phyloP scores from a whole-genome alignment of 2,113 vertebrate species.

The Physeter macrocephalus region DNA sequence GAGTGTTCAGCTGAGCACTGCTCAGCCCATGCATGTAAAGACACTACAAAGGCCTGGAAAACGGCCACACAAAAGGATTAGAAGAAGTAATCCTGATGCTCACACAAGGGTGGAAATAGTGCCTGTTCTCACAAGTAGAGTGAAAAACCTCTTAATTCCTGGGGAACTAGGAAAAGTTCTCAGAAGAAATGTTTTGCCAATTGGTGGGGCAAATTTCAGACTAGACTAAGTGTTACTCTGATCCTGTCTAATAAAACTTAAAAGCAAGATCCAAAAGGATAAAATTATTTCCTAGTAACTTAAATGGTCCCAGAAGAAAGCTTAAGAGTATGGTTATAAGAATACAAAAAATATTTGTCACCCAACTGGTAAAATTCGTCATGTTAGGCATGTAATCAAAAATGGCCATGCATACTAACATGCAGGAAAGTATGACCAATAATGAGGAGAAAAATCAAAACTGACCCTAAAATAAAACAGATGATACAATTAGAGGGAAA shows the following conservation, averaged over 20 bases:
- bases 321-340: not conserved
- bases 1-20: not conserved
- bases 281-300: not conserved
- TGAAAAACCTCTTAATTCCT: not conserved
- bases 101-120: not conserved
- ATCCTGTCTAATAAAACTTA: not conserved
- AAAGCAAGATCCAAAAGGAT: not conserved
- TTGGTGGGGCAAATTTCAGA: not conserved
- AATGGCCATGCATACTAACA: not conserved
- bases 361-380: not conserved
- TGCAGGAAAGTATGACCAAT: not conserved
- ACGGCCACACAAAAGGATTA: not conserved
- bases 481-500: not conserved
- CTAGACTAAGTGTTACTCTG: not conserved
- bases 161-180: not conserved
- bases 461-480: not conserved
- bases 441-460: not conserved
- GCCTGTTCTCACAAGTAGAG: not conserved
- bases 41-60: not conserved
- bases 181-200: not conserved
- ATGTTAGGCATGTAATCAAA: not conserved
- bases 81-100: not conserved
- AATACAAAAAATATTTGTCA: not conserved
- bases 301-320: not conserved
- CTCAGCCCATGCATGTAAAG: not conserved